Evolutionary conservation across 2,888 invertebrate genomes (phyloP).

Genomic region (Tetragonula carbonaria): DNA sequence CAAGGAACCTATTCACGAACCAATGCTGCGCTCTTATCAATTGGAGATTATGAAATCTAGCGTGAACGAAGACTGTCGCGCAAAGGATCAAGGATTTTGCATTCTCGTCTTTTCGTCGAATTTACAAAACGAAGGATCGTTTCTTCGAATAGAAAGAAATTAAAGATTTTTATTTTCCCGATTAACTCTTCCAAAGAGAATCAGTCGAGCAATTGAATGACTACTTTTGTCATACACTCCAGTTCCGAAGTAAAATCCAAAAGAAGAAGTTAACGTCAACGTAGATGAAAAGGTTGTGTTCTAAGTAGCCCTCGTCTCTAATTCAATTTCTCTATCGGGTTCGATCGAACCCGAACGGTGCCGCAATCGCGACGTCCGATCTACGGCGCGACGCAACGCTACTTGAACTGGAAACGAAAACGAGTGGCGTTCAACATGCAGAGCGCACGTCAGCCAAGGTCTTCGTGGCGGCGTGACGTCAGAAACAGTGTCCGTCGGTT

Average conservation of each 20-base stretch:
- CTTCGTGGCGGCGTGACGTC: conserved; percentile 61
- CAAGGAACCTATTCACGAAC: no score
- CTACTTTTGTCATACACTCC: no score
- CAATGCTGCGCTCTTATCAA: no score
- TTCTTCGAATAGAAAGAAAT: no score
- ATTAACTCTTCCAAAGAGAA: no score
- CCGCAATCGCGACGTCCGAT: conserved; percentile 9
- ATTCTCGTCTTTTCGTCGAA: no score
- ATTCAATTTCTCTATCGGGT: conserved; percentile 2
- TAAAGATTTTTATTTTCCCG: no score
- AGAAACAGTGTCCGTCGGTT: conserved; percentile 41
- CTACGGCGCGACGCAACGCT: conserved; percentile 12
- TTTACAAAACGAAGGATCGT: no score
- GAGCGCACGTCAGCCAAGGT: conserved; percentile 70
- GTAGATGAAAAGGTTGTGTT: neutral
- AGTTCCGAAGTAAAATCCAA: neutral
- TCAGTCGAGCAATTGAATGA: no score
- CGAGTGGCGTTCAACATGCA: conserved; percentile 74
- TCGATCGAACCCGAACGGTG: conserved; percentile 12
- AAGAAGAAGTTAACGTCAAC: neutral
- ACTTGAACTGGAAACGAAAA: conserved; percentile 71
- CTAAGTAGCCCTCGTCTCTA: neutral
- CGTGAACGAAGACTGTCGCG: no score
- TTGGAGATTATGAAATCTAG: no score
- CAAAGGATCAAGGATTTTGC: no score